A percentile compares a stretch with the other conserved stretches of the same genome.
These are phyloP conservation scores for Drosophila fungiperda DNA, from an alignment of 2,888 invertebrate genomes.

Conservation along the genomic window DNA sequence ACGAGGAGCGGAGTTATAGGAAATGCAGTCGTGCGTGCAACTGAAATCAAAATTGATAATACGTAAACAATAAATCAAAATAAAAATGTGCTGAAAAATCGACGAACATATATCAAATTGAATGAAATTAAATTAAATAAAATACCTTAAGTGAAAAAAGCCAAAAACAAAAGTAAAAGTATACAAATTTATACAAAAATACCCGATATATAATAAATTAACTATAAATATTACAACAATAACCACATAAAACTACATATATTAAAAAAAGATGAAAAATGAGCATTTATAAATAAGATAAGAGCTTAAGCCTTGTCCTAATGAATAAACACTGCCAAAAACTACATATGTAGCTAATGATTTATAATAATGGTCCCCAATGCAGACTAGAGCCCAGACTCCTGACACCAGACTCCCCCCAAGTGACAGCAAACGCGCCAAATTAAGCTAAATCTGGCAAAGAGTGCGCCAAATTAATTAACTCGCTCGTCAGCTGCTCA, in stretches of 20 bases:
- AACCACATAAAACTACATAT: not conserved
- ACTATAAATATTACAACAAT: not conserved
- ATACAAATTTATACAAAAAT: not conserved
- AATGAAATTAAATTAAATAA: not conserved
- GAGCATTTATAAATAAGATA: constrained; percentile 3
- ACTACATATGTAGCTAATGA: constrained; percentile 23
- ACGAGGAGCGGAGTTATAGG: not conserved
- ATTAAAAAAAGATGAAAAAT: not conserved
- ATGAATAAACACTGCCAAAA: constrained; percentile 11
- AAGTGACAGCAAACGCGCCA: constrained; percentile 11
- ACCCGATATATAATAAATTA: not conserved
- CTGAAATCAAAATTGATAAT: constrained; percentile 20
- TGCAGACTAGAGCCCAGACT: constrained; percentile 11
- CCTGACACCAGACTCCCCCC: not conserved
- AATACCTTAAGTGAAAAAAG: constrained; percentile 7
- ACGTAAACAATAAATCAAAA: constrained; percentile 30
- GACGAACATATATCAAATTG: constrained; percentile 4
- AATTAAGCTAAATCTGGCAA: constrained; percentile 44
- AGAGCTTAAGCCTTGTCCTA: not conserved
- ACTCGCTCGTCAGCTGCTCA: constrained; percentile 21
- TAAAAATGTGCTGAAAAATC: constrained; percentile 15
- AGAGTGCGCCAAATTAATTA: constrained; percentile 47
- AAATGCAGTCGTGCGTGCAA: constrained; percentile 26
- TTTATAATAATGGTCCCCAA: constrained; percentile 12
- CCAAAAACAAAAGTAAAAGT: not conserved